Evolutionary conservation across 1,140 invertebrate genomes (phyloP).

Genomic region (Aphelinus atriplicis): DNA sequence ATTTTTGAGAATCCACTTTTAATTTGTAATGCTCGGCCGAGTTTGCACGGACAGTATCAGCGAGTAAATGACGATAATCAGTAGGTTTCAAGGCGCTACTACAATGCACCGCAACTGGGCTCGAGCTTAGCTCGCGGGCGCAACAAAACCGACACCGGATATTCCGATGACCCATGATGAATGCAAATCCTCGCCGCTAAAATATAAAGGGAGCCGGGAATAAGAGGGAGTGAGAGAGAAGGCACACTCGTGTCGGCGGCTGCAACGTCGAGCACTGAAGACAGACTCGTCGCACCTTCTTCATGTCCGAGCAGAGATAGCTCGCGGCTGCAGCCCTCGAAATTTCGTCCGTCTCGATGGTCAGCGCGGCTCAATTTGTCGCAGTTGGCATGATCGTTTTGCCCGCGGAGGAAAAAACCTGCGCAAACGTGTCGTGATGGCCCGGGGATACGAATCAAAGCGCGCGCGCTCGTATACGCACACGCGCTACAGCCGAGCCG

Average conservation of each 20-base stretch:
- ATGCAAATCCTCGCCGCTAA: background rate
- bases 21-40: too few species aligned
- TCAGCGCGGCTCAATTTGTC: constrained; percentile 12
- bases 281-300: background rate
- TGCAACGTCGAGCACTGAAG: too few species aligned
- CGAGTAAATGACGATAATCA: too few species aligned
- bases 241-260: too few species aligned
- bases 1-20: too few species aligned
- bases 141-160: background rate
- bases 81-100: too few species aligned
- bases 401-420: background rate
- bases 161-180: background rate
- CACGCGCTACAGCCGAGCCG: background rate
- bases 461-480: background rate
- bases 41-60: too few species aligned
- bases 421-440: constrained; percentile 20
- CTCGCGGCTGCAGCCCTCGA: background rate
- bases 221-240: too few species aligned
- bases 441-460: constrained; percentile 15
- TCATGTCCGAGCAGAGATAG: background rate
- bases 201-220: background rate
- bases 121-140: background rate
- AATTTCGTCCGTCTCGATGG: background rate
- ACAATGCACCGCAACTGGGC: background rate
- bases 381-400: background rate